Base-by-base conservation (phyloP, 2,888 invertebrate genomes). In the Leptinotarsa rubiginosa region DNA sequence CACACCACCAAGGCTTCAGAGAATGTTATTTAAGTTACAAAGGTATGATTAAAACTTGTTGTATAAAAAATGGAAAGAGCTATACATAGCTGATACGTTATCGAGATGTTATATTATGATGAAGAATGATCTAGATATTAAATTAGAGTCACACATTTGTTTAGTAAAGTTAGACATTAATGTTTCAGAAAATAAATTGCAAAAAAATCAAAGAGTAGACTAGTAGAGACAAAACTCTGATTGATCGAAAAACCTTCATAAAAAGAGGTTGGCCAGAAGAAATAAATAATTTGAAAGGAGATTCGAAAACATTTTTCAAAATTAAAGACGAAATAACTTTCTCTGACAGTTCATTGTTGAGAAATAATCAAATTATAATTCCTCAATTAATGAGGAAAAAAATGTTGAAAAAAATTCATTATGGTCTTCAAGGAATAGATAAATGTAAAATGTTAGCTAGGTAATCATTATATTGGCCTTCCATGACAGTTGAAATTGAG, bases 61-160 rank as follows among this genome's bases (percentile, higher is more conserved):
- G 16, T 69, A 69, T n/a, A 56, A 69, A 56, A 56, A 31, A 56
- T 56, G 25, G 5, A 69, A 52, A n/a, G 69, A 69, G 20, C 56
- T 69, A 18, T 69, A 69, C 20, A 69, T 69, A 54, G 69, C 69
- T 50, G 54, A 69, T n/a, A 69, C 54, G 18, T 56, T 69, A 50
- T 69, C 41, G 7, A 56, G 69, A 69, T 69, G 69, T 31, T n/a
- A n/a, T n/a, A n/a, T n/a, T n/a, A n/a, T n/a, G n/a, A n/a, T n/a
- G n/a, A n/a, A 69, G 20, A 69, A 69, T 31, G 52, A 69, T 22
- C 3, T 41, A 52, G 69, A 56, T 41, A 22, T 12, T 16, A 18
- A 54, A 22, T 41, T 69, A 31, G 12, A 69, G 31, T 69, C 69
- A n/a, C 47, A 69, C 18, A 56, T 69, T 52, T 69, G 47, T 69